Evolutionary conservation across 1,140 invertebrate genomes (phyloP), one percentile per base, ranked within the genome.

Genomic region (Capitella teleta): DNA sequence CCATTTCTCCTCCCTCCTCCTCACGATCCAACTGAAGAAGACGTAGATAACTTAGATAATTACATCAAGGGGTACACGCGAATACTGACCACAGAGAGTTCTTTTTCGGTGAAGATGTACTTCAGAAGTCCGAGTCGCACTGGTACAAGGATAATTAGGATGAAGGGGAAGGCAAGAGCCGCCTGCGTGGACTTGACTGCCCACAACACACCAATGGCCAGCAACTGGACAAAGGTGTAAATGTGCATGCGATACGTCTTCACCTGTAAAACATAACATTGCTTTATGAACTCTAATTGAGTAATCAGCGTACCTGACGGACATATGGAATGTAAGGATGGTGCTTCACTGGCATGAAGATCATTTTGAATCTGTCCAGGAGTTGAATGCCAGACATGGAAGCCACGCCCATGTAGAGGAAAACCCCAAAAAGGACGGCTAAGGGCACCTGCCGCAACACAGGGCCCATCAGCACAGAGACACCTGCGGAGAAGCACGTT

Each of bases 291-390:
- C n/a, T n/a, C n/a, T n/a, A n/a, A n/a, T n/a, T n/a, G n/a, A n/a
- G n/a, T n/a, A n/a, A 10, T 32, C 21, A 6, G 25, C 23, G 16
- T 8, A 37, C 34, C 47, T 38, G 61, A 70, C 94, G 80, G 38
- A 98, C 79, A 73, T 95, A 98, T 81, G 93, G 91, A 66, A 92
- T 91, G 72, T 98, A 93, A 0, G 95, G 94, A 67, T 98, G 95
- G 73, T 98, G 98, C 67, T 98, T 98, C 57, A 85, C 84, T 14
- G 94, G 95, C 92, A 98, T 98, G 51, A 98, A 84, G 76, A 97
- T 83, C 32, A 98, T 90, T 21, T 94, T 70, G 30, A 98, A 85
- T 48, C 95, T 82, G 64, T 97, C 88, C 65, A 97, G 93, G 67
- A 98, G 87, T 72, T 97, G 88, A 5, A 96, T 80, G 48, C 91